Evolutionary conservation across 1,140 invertebrate genomes (phyloP).

Genomic region (Leptinotarsa texana): DNA sequence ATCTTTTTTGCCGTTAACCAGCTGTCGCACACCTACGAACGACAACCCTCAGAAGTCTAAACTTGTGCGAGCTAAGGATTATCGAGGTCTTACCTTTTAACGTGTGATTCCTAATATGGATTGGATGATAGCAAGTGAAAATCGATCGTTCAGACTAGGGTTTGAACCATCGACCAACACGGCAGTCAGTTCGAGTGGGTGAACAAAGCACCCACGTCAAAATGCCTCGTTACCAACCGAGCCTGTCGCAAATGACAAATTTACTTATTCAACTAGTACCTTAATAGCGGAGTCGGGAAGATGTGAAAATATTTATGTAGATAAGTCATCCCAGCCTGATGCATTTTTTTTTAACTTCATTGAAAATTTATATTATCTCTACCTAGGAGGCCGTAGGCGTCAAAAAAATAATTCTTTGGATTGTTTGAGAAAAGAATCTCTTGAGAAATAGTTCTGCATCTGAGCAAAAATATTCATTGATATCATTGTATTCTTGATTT

Average conservation of each 20-base stretch:
- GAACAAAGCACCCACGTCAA: too few species aligned
- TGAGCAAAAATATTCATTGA: slow-evolving; percentile 3
- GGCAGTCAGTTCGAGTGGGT: too few species aligned
- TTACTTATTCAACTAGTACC: neutral
- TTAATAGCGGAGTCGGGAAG: slow-evolving; percentile 1
- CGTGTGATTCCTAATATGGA: too few species aligned
- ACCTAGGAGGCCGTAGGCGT: neutral
- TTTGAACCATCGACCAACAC: too few species aligned
- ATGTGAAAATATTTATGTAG: slow-evolving; percentile 8
- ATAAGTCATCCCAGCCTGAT: slow-evolving; percentile 11
- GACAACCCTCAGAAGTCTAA: too few species aligned
- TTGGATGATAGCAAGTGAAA: too few species aligned
- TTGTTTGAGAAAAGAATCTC: slow-evolving; percentile 4
- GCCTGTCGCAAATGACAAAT: neutral
- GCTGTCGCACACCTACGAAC: too few species aligned
- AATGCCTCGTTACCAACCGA: too few species aligned
- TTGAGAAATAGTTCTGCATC: slow-evolving; percentile 13
- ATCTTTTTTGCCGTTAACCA: too few species aligned
- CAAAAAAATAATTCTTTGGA: neutral
- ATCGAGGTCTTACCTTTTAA: too few species aligned
- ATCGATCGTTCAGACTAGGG: too few species aligned
- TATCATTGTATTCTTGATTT: neutral
- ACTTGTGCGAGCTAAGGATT: too few species aligned
- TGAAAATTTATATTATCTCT: slow-evolving; percentile 10
- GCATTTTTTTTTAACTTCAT: slow-evolving; percentile 1